Base-by-base conservation (phyloP, 2,113 vertebrate species). In the Pollachius pollachius region DNA sequence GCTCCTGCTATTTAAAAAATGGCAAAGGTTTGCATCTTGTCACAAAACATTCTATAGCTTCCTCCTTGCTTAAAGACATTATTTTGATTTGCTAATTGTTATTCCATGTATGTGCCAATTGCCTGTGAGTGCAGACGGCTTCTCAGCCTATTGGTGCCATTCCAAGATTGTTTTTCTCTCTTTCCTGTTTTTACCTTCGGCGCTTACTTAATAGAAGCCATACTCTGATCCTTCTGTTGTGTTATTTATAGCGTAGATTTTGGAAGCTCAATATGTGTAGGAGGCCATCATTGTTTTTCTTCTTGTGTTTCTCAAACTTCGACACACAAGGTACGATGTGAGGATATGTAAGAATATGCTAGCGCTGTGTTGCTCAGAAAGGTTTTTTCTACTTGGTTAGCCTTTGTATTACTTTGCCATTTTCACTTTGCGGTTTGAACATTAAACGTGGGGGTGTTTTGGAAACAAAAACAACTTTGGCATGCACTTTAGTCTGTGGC, bases 211-310 rank as follows among this genome's bases (percentile, higher is more conserved):
- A 76, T 56, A 60, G 7, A 48, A 48, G 41, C 41, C 60, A 18
- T 27, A 8, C 48, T 62, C 57, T 70, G 16, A 5, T 62, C 62
- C 65, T 62, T 37, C 69, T 25, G 12, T 62, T 64, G 62, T 34
- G 52, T 77, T 77, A 70, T 77, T 75, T 21, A 59, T 68, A 27
- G 37, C 65, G 75, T 17, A 0, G 23, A 48, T 48, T 71, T 57
- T 69, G 68, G 52, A 71, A 58, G 48, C 83, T 84, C 77, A 72
- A 68, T 69, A 62, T 77, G 80, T 69, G 80, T 81, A 34, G 85
- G 81, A 77, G 71, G 76, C 56, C 41, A 72, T 75, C 67, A 18
- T 77, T 75, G 58, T 60, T 17, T 21, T 54, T 0, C 34, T 3
- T 56, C 67, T 57, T 58, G n/a, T 59, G n/a, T 41, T 67, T 68